Evolutionary conservation across 2,797 vertebrate genomes (phyloP).

Genomic region (Crocodylus rhombifer): DNA sequence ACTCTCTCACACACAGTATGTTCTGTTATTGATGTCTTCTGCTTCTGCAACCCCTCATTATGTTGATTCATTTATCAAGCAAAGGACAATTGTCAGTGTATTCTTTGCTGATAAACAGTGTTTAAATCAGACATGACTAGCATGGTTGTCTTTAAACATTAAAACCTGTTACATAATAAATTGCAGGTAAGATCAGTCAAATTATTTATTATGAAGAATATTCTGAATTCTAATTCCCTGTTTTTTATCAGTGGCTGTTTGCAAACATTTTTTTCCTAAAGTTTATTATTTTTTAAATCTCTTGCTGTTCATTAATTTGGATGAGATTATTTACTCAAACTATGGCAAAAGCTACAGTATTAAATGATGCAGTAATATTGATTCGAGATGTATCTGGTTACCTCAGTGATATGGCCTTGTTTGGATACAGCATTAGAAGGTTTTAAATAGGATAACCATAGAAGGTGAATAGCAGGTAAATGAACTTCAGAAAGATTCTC

Average conservation of each 20-base stretch:
- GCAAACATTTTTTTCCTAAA: background rate
- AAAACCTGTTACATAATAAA: conserved; percentile 19
- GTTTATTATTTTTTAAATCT: background rate
- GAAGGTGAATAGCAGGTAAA: background rate
- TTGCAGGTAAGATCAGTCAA: conserved; percentile 39
- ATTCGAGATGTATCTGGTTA: background rate
- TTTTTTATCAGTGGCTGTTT: background rate
- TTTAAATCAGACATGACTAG: conserved; percentile 14
- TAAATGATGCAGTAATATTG: background rate
- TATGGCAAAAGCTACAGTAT: background rate
- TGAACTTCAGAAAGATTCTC: background rate
- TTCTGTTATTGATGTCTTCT: conserved; percentile 21
- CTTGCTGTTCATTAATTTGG: background rate
- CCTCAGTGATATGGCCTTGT: background rate
- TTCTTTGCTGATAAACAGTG: background rate
- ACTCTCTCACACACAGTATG: background rate
- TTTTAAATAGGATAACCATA: background rate
- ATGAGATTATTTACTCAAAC: background rate
- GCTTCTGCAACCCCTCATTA: background rate
- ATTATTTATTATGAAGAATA: background rate
- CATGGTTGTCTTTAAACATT: conserved; percentile 13
- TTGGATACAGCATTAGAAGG: background rate
- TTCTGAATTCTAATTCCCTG: background rate
- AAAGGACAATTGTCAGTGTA: conserved; percentile 4
- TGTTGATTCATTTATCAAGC: conserved; percentile 10